Base-by-base conservation (phyloP, 2,113 vertebrate genomes). In the Microcebus murinus region DNA sequence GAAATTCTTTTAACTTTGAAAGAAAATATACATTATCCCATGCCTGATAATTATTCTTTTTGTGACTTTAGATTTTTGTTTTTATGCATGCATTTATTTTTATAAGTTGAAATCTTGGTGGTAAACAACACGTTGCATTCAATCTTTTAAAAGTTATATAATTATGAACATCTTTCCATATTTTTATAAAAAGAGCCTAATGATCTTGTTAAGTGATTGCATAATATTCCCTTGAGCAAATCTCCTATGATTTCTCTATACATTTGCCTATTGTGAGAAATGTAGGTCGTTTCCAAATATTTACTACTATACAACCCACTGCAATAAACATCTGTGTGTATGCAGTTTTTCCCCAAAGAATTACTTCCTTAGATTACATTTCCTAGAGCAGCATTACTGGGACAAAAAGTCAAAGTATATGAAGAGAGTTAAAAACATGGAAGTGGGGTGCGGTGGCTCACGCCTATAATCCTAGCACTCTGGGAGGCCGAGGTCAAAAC, bases 111-210 rank as follows among this genome's bases (percentile, higher is more conserved):
- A 81, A 86, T 77, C n/a, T 67, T 71, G 31, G 9, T 55, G 25
- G 45, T 55, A 82, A 86, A 59, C 36, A 88, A 89, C 29, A 70
- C 67, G 91, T 57, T 70, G 21, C 74, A 57, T 87, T 74, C 48
- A 73, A 6, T 42, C 29, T 91, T 94, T 79, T 73, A 39, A 57
- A 93, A 83, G 61, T 93, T 59, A 67, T 36, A 29, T 63, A 63
- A 87, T 87, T 93, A 76, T 85, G 76, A 91, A 91, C 65, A 88
- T 95, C 25, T 93, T 95, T 89, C 82, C 34, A 18, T 85, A 42
- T 57, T 95, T 91, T 79, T 67, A 71, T 17, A 52, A 57, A 87
- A 57, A 70, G 45, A 90, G 15, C 25, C 45, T 70, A 96, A 74
- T 77, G 27, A 81, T 77, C 65, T 86, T 67, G 45, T 86, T 94